Conservation (phyloP, 2,113 vertebrate species). For the Clupea harengus region DNA sequence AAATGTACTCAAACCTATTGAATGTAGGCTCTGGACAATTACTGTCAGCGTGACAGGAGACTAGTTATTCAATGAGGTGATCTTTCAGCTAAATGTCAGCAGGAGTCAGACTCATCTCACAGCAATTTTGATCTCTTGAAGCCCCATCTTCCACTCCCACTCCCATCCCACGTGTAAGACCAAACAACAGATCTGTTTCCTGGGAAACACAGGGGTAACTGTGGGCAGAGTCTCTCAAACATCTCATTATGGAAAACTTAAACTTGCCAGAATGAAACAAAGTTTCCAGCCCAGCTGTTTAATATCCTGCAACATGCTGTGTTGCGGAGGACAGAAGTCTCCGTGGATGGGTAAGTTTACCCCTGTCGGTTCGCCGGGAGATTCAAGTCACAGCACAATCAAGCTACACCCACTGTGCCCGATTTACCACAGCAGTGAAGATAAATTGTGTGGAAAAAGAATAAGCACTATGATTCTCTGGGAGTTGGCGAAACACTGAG, state of each 20-base stretch:
- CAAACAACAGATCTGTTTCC: neutral
- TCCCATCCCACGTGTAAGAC: neutral
- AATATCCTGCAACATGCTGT: neutral
- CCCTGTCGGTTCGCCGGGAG: slow-evolving; percentile 31
- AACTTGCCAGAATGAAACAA: neutral
- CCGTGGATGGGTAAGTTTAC: slow-evolving; percentile 20
- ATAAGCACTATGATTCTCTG: neutral
- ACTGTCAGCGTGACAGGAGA: neutral
- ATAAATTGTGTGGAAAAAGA: slow-evolving; percentile 29
- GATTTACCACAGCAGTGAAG: slow-evolving; percentile 23
- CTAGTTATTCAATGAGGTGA: slow-evolving; percentile 3
- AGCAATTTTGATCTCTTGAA: neutral
- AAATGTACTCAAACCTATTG: neutral
- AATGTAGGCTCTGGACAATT: neutral
- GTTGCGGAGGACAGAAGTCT: neutral
- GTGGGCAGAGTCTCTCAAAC: neutral
- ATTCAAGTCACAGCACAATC: slow-evolving; percentile 36
- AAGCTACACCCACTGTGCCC: slow-evolving; percentile 38
- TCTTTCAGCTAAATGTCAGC: slow-evolving; percentile 3
- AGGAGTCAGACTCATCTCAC: neutral
- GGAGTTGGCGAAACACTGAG: neutral
- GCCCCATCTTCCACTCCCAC: neutral
- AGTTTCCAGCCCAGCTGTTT: neutral
- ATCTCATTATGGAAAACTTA: neutral
- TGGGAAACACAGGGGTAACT: neutral